phyloP scores from a whole-genome alignment of 1,140 invertebrate genomes.

The Semibalanus balanoides region DNA sequence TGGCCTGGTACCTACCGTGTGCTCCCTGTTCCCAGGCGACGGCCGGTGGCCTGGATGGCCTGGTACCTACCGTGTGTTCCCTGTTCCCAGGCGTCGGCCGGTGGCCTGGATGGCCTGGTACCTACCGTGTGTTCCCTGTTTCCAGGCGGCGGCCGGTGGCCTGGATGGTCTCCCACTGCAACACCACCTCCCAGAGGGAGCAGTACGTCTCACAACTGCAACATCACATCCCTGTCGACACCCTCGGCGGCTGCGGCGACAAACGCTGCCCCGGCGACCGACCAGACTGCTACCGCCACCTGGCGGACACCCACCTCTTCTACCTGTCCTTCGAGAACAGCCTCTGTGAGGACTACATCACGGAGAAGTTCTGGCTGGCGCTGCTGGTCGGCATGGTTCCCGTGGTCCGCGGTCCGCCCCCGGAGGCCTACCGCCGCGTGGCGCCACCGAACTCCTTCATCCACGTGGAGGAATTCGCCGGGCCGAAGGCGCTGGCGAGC shows the following conservation, averaged over 20 bases:
- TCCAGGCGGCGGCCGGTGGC: slow-evolving; percentile 19
- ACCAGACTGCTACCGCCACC: slow-evolving; percentile 22
- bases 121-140: too few relatives aligned
- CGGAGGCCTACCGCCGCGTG: too few relatives aligned
- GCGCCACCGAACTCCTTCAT: background rate
- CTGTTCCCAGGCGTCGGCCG: too few relatives aligned
- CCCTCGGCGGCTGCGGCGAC: slow-evolving; percentile 32
- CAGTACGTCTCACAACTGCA: slow-evolving; percentile 29
- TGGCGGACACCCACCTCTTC: slow-evolving; percentile 31
- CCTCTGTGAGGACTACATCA: slow-evolving; percentile 29
- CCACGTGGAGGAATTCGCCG: background rate
- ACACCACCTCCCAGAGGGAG: slow-evolving; percentile 29
- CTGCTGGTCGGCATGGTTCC: slow-evolving; percentile 7
- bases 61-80: too few relatives aligned
- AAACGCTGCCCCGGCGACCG: slow-evolving; percentile 9
- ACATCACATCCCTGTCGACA: slow-evolving; percentile 33
- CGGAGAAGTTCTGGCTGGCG: slow-evolving; percentile 27
- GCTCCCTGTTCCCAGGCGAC: too few relatives aligned
- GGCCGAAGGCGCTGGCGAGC: background rate
- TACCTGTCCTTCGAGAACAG: slow-evolving; percentile 38
- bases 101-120: too few relatives aligned
- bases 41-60: too few relatives aligned
- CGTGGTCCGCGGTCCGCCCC: background rate
- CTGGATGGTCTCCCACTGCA: slow-evolving; percentile 39
- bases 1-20: too few relatives aligned